Conservation (phyloP, 1,140 invertebrate species). For the Heliconius eleuchia region DNA sequence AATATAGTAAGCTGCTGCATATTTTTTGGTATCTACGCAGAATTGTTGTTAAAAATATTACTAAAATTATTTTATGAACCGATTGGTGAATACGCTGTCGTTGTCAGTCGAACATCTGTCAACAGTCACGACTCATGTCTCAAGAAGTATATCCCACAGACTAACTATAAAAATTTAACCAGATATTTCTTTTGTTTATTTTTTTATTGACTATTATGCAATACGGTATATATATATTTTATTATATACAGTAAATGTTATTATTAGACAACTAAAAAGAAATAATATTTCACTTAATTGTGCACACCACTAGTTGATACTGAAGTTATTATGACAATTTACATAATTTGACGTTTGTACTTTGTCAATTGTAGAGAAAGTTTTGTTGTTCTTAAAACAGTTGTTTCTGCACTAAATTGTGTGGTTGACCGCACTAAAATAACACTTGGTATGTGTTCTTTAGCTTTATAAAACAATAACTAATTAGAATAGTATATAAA, state of each 20-base stretch:
- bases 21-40: slow-evolving; percentile 65
- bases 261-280: neutral
- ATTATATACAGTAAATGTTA: neutral
- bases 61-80: slow-evolving; percentile 56
- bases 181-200: too few relatives aligned
- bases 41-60: slow-evolving; percentile 68
- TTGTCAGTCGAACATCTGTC: slow-evolving; percentile 35
- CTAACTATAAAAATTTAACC: too few relatives aligned
- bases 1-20: slow-evolving; percentile 84
- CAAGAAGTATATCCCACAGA: neutral
- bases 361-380: slow-evolving; percentile 36
- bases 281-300: neutral
- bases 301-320: slow-evolving; percentile 2
- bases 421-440: slow-evolving; percentile 25
- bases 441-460: slow-evolving; percentile 27
- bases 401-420: slow-evolving; percentile 29
- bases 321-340: slow-evolving; percentile 30
- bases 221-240: neutral
- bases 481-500: slow-evolving; percentile 42
- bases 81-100: slow-evolving; percentile 60
- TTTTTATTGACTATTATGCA: too few relatives aligned
- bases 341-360: slow-evolving; percentile 33
- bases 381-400: slow-evolving; percentile 33
- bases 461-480: slow-evolving; percentile 17
- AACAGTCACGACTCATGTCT: slow-evolving; percentile 5